These are phyloP conservation scores for Amphiura filiformis DNA, from an alignment of 35 echinoderm and acorn worm species.

Conservation along the genomic window DNA sequence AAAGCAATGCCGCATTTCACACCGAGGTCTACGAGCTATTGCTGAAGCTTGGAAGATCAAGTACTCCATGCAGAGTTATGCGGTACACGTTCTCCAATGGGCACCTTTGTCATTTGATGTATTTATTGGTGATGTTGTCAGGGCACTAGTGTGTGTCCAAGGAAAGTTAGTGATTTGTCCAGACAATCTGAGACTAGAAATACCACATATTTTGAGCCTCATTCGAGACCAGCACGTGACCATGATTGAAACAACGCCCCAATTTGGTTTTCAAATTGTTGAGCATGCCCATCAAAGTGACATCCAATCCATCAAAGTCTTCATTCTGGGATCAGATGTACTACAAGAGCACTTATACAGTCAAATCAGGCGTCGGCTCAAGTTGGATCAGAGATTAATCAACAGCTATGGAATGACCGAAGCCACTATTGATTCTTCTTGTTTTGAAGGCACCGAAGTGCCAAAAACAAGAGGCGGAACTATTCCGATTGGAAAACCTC, in stretches of 20 bases:
- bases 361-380: background rate
- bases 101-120: background rate
- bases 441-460: background rate
- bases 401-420: constrained; percentile 24
- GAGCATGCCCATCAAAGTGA: background rate
- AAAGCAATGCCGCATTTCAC: background rate
- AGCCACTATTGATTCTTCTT: constrained; percentile 24
- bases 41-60: constrained; percentile 3
- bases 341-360: constrained; percentile 7
- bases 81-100: background rate
- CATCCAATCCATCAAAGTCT: background rate
- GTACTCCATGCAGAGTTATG: background rate
- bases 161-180: constrained; percentile 7
- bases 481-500: background rate
- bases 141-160: background rate
- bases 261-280: constrained; percentile 18
- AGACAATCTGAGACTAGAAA: constrained; percentile 2
- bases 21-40: background rate
- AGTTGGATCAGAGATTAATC: constrained; percentile 5
- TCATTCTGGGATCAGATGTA: constrained; percentile 15
- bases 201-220: constrained; percentile 5
- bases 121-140: background rate
- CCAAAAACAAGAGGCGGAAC: background rate
- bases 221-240: constrained; percentile 9
- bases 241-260: constrained; percentile 9